phyloP scores from a whole-genome alignment of 2,888 invertebrate genomes.

The Euclidia mi region DNA sequence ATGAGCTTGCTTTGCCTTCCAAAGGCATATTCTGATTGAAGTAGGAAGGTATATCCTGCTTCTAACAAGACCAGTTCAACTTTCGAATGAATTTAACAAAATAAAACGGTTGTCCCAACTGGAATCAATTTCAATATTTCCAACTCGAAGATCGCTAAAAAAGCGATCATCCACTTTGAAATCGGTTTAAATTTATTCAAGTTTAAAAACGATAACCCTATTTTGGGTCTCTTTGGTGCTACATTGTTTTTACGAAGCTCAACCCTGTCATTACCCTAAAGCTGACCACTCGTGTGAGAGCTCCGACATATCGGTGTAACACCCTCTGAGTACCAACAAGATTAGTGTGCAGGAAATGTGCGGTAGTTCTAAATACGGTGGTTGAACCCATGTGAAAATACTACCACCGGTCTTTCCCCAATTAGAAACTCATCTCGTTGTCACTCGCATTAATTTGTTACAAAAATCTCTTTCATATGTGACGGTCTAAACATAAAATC shows the following conservation, averaged over 20 bases:
- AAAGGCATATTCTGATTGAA: no score
- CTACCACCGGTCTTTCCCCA: constrained; percentile 49
- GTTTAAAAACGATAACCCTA: constrained; percentile 47
- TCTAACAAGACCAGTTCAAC: no score
- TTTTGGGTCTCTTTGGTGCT: constrained; percentile 47
- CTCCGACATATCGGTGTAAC: constrained; percentile 51
- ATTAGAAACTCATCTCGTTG: constrained; percentile 39
- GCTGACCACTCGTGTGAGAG: constrained; percentile 64
- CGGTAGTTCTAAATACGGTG: constrained; percentile 74
- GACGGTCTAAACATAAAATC: background rate
- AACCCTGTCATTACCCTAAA: constrained; percentile 56
- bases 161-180: background rate
- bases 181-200: constrained; percentile 35
- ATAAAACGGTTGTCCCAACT: background rate
- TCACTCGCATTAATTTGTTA: constrained; percentile 16
- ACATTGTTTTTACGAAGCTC: constrained; percentile 49
- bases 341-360: constrained; percentile 68
- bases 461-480: background rate
- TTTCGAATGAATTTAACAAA: no score
- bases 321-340: constrained; percentile 59
- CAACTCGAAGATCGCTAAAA: background rate
- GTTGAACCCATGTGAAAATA: constrained; percentile 57
- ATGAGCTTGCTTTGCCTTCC: no score
- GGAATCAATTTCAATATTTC: background rate
- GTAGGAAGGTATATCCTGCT: no score